Base-by-base conservation (phyloP, 2,797 vertebrate species). In the Danio albolineatus region DNA sequence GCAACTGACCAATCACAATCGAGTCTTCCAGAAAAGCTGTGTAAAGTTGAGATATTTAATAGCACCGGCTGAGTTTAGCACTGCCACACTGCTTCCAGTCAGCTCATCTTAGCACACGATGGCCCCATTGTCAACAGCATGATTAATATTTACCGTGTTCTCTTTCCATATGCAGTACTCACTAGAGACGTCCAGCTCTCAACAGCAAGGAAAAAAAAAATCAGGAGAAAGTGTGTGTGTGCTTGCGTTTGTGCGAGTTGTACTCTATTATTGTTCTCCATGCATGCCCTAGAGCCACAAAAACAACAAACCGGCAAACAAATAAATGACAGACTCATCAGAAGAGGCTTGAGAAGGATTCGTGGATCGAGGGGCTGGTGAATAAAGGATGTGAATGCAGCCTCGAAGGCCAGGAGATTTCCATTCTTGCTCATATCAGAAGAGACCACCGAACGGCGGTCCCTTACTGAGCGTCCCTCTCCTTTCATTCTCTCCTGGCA, bases 101-200 rank as follows among this genome's bases (percentile, higher is more conserved):
- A 66, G 82, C 57, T 65, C 51, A 85, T 75, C 56, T 13, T 43
- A 17, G 82, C 88, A 84, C 86, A 85, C 84, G 85, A 88, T 89
- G 62, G 76, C 84, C 90, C 77, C 73, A 76, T 90, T 92, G 90
- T 92, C 91, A 92, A 89, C 88, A 88, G 86, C 87, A 91, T 94
- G 93, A 93, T 93, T 92, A 93, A 93, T 94, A 92, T 91, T 85
- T 84, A 76, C 79, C 77, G 72, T 83, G 85, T 87, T 88, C 89
- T 83, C 76, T 73, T 79, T 82, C 80, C 72, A 65, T 78, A 78
- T 82, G 87, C 84, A 87, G 83, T 85, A 90, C 89, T 85, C 92
- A 88, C 91, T 79, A 73, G 91, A 91, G 92, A 92, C 81, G 64
- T 84, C 88, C 86, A 69, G 83, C 77, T 65, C 86, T 81, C 69